Base-by-base conservation (phyloP, 2,113 vertebrate genomes). In the Xyliphius kryptos region DNA sequence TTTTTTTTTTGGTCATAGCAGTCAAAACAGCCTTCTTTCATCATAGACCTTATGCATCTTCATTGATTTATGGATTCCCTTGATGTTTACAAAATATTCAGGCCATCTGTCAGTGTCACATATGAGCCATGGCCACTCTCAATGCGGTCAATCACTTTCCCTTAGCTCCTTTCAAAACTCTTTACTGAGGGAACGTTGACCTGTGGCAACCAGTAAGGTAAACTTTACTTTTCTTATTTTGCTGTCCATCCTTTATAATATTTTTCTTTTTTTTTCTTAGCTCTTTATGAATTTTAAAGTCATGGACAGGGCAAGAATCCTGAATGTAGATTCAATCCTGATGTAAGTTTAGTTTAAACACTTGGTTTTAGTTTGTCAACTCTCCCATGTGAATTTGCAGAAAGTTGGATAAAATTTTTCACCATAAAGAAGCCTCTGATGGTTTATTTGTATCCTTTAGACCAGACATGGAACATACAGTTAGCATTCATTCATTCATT, bases 21-120 rank as follows among this genome's bases (percentile, higher is more conserved):
- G 61, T 17, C 58, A 17, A 19, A 43, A 6, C 22, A 11, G 15
- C 12, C 40, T 22, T 60, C 41, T n/a, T 58, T 59, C 41, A 56
- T 52, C 36, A 21, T 32, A 6, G 26, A 32, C 52, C 21, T n/a
- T 26, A 61, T 49, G 22, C 20, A 44, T 49, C 67, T 48, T 32
- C 11, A 11, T 44, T 14, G 32, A 52, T 61, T 52, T 58, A 38
- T 58, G 54, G 61, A 61, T 53, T 51, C 67, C 52, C 52, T 54
- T 44, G 51, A 37, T 59, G 56, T 26, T 36, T 48, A 36, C 46
- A 49, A 50, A 14, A 48, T 43, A 44, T 51, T 50, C 60, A 49
- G 36, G 57, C 52, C 61, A 51, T 51, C 53, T 63, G 67, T 51
- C 26, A 16, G 41, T 6, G 46, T 50, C 38, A 52, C 61, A 20